Evolutionary conservation across 1,140 invertebrate species (phyloP).

Genomic region (Apolygus lucorum): DNA sequence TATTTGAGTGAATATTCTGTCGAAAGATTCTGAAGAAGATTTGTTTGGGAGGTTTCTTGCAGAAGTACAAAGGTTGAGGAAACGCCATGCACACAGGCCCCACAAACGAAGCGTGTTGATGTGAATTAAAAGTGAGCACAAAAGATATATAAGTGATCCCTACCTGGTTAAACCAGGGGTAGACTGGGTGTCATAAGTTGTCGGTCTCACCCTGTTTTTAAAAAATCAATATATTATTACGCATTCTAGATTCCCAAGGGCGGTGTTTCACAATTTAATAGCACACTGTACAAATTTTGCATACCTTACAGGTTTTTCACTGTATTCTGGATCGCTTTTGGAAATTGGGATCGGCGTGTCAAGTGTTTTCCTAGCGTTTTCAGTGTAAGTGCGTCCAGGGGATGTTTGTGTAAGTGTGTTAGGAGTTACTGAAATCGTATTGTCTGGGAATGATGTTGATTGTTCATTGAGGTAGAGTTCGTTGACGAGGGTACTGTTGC

Average conservation of each 20-base stretch:
- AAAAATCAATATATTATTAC: constrained; percentile 29
- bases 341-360: constrained; percentile 16
- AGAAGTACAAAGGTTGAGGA: constrained; percentile 19
- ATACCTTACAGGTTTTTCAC: constrained; percentile 16
- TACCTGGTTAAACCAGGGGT: constrained; percentile 36
- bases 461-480: constrained; percentile 22
- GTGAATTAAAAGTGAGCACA: constrained; percentile 24
- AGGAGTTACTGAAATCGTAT: neutral
- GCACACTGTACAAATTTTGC: constrained; percentile 16
- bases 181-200: constrained; percentile 33
- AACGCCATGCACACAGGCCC: constrained; percentile 25
- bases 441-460: neutral
- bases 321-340: constrained; percentile 9
- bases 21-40: too few species aligned
- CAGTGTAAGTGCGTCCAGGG: constrained; percentile 15
- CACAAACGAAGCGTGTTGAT: constrained; percentile 22
- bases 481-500: constrained; percentile 16
- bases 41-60: constrained; percentile 23
- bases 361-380: constrained; percentile 8
- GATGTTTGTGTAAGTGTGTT: neutral
- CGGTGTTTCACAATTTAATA: neutral
- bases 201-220: constrained; percentile 35
- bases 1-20: too few species aligned
- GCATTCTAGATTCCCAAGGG: neutral
- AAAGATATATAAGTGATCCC: constrained; percentile 24